phyloP scores from a whole-genome alignment of 2,797 vertebrate species.

The Myotis vivesi region DNA sequence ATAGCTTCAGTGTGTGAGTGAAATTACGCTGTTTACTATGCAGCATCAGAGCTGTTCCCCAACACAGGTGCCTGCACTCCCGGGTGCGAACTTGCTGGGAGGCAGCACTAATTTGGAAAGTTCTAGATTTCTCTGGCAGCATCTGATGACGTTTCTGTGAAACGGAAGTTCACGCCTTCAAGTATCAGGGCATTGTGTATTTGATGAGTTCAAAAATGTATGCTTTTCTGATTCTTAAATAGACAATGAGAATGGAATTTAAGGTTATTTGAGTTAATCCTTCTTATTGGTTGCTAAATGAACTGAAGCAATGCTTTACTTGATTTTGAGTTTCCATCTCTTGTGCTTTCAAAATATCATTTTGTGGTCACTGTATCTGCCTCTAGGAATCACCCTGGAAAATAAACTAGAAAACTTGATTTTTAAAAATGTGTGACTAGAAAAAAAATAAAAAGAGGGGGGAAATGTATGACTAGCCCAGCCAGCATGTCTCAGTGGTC shows the following conservation, averaged over 20 bases:
- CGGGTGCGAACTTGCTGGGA: neutral
- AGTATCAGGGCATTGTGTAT: neutral
- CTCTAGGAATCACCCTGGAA: neutral
- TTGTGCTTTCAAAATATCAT: neutral
- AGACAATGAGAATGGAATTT: neutral
- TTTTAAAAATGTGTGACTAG: neutral
- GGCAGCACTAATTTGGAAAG: neutral
- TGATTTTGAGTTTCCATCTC: neutral
- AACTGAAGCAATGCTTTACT: neutral
- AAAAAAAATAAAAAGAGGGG: neutral
- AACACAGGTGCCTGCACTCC: neutral
- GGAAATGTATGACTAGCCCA: too few species aligned
- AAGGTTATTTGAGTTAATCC: neutral
- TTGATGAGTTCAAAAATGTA: neutral
- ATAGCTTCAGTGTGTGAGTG: slow-evolving; percentile 55
- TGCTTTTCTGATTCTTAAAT: neutral
- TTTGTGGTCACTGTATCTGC: neutral
- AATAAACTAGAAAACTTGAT: neutral
- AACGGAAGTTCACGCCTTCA: neutral
- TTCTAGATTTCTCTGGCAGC: neutral
- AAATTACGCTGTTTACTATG: slow-evolving; percentile 71
- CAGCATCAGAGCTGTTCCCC: slow-evolving; percentile 46
- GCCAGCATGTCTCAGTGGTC: too few species aligned
- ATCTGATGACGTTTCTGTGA: slow-evolving; percentile 32
- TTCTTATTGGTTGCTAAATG: neutral